Conservation (phyloP, 2,888 invertebrate species). For the Encarsia formosa region DNA sequence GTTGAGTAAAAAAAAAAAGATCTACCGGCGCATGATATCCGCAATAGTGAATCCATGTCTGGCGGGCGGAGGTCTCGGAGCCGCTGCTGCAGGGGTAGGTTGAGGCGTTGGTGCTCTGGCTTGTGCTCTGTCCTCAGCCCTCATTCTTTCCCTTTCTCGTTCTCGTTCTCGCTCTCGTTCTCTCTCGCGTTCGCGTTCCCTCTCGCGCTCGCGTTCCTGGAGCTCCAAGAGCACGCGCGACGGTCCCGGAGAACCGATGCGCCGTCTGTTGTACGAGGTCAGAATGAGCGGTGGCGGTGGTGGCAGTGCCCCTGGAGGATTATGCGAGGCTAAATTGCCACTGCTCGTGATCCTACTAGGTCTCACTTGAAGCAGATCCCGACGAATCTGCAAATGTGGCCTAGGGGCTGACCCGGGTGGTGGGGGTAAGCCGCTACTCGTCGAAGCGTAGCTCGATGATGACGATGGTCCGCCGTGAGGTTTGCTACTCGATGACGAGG, state of each 20-base stretch:
- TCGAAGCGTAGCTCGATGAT: conserved; percentile 2
- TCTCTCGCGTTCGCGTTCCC: conserved; percentile 34
- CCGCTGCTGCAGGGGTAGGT: conserved; percentile 56
- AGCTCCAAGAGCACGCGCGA: conserved; percentile 46
- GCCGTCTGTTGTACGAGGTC: conserved; percentile 43
- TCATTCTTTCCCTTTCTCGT: conserved; percentile 36
- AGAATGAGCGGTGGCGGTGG: conserved; percentile 47
- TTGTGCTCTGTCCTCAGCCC: conserved; percentile 50
- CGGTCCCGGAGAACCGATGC: conserved; percentile 47
- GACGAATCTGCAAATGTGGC: conserved; percentile 66
- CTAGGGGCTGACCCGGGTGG: conserved; percentile 50
- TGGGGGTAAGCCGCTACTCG: conserved; percentile 18
- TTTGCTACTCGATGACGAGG: conserved; percentile 10
- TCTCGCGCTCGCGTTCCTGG: conserved; percentile 45
- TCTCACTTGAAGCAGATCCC: conserved; percentile 62
- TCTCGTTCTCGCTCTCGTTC: conserved; percentile 42
- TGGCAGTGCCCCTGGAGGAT: conserved; percentile 41
- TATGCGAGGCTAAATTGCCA: conserved; percentile 37
- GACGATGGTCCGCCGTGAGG: background rate
- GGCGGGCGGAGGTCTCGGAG: conserved; percentile 59
- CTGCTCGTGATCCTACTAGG: conserved; percentile 49
- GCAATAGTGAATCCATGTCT: conserved; percentile 87
- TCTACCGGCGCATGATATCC: conserved; percentile 82
- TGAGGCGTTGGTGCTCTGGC: conserved; percentile 45
- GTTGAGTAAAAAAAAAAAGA: background rate